Conservation (phyloP, 2,797 vertebrate genomes). For the Prunella strophiata region DNA sequence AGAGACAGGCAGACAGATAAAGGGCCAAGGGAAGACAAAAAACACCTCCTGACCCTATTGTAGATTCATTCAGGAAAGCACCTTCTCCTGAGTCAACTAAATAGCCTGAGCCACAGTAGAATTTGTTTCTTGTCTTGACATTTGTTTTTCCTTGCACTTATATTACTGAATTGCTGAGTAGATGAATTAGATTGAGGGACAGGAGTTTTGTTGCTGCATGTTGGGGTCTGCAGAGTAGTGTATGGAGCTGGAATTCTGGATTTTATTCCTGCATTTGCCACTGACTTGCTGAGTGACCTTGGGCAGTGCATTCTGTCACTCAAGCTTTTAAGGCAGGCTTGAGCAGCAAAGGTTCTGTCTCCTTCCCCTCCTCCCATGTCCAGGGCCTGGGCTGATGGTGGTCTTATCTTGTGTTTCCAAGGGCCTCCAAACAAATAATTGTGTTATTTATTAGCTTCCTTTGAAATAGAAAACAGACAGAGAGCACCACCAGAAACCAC, state of each 20-base stretch:
- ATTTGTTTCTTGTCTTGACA: conserved; percentile 16
- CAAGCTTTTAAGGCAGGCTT: background rate
- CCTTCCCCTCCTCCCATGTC: background rate
- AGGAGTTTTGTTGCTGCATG: background rate
- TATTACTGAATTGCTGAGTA: conserved; percentile 48
- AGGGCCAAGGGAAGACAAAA: background rate
- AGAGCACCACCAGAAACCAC: background rate
- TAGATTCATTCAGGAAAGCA: background rate
- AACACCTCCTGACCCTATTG: background rate
- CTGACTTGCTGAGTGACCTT: background rate
- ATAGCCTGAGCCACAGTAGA: background rate
- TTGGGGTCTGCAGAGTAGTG: background rate
- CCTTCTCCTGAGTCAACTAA: conserved; percentile 1
- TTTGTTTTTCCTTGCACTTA: conserved; percentile 32
- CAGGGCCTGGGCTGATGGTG: background rate
- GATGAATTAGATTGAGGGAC: background rate
- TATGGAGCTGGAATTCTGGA: background rate
- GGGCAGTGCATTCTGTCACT: background rate
- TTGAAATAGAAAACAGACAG: background rate
- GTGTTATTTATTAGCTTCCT: background rate
- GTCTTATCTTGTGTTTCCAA: background rate
- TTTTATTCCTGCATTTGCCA: background rate
- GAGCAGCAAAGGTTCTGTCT: background rate
- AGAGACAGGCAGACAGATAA: background rate
- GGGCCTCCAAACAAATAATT: background rate